A percentile compares a stretch with the other conserved stretches of the same genome.
phyloP scores from a whole-genome alignment of 1,140 invertebrate genomes.

The Anastrepha obliqua region DNA sequence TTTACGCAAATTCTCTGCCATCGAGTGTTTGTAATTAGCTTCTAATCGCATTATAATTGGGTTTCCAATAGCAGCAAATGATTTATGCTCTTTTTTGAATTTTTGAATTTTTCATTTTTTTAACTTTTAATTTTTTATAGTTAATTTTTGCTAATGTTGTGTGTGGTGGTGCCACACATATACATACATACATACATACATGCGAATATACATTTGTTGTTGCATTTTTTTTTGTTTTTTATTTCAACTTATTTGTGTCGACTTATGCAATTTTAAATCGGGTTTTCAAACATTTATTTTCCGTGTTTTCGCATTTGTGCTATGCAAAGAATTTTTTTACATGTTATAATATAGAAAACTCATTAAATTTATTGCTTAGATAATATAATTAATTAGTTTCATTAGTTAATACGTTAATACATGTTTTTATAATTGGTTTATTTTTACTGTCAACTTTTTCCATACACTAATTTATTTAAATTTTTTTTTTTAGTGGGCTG shows the following conservation, averaged over 20 bases:
- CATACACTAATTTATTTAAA: not conserved
- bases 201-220: not conserved
- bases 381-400: slow-evolving; percentile 30
- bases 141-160: too few relatives aligned
- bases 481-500: not conserved
- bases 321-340: not conserved
- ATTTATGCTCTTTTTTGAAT: not conserved
- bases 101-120: not conserved
- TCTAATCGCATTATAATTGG: slow-evolving; percentile 29
- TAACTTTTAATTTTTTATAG: too few relatives aligned
- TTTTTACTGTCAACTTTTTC: too few relatives aligned
- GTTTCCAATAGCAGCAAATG: not conserved
- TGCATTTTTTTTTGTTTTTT: slow-evolving; percentile 13
- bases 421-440: not conserved
- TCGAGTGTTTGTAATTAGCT: slow-evolving; percentile 1
- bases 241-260: not conserved
- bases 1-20: not conserved
- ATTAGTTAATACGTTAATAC: not conserved
- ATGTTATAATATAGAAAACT: not conserved
- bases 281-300: not conserved
- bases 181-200: not conserved
- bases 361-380: slow-evolving; percentile 20
- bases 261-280: not conserved
- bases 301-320: not conserved
- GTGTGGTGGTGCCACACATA: not conserved